Percentiles rank a stretch among this genome's conserved stretches.
Conservation (phyloP, 2,797 vertebrate species). For the Xenopus petersii region DNA sequence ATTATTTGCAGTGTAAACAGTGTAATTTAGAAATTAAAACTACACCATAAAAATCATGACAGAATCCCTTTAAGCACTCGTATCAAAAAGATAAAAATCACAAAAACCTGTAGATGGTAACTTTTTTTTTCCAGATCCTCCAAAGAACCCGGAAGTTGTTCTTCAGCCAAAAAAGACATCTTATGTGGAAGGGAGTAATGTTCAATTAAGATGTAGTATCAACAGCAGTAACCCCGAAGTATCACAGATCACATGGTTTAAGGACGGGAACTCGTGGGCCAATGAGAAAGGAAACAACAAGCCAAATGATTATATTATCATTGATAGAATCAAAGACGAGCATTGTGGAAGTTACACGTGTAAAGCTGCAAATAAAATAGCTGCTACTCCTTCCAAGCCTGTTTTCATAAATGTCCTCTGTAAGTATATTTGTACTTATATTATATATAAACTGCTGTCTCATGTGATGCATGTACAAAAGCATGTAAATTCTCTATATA, state of each 20-base stretch:
- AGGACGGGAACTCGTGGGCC: neutral
- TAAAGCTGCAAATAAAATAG: constrained; percentile 4
- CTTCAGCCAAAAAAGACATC: neutral
- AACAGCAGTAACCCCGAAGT: constrained; percentile 24
- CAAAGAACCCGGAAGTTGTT: constrained; percentile 17
- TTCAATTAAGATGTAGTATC: neutral
- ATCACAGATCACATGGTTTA: neutral
- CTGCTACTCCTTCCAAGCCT: neutral
- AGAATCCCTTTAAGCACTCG: too few species aligned
- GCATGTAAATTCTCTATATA: too few species aligned
- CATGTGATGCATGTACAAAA: too few species aligned
- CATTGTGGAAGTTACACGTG: constrained; percentile 21
- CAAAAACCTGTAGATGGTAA: too few species aligned
- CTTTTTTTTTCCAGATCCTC: constrained; percentile 14
- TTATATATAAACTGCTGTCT: too few species aligned
- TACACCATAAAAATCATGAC: too few species aligned
- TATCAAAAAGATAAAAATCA: too few species aligned
- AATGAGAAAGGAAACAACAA: neutral
- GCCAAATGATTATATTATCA: neutral
- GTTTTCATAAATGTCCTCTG: constrained; percentile 16
- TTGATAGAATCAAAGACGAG: neutral
- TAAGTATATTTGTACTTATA: constrained; percentile 7
- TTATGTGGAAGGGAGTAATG: constrained; percentile 3
- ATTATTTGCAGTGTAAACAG: too few species aligned
- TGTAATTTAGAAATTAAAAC: too few species aligned